Percentiles rank a stretch among this genome's conserved stretches.
phyloP scores from a whole-genome alignment of 92 coral and sea anemone species.

The Epizoanthus scotinus region DNA sequence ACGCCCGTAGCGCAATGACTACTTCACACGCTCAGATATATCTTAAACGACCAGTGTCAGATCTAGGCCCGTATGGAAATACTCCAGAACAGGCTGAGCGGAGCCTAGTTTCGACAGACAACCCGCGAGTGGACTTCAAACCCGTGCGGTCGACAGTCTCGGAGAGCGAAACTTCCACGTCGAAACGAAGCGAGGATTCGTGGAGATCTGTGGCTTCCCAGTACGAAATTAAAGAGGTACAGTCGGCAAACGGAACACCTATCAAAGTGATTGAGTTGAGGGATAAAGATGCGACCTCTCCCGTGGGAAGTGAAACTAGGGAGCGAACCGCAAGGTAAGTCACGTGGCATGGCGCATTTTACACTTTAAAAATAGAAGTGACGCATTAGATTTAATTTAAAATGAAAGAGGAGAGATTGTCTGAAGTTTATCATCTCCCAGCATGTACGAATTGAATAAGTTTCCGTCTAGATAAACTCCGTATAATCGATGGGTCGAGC shows the following conservation, averaged over 20 bases:
- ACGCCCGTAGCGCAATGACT: conserved; percentile 87
- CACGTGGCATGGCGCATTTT: too few relatives aligned
- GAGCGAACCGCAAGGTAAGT: conserved; percentile 47
- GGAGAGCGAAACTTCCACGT: conserved; percentile 3
- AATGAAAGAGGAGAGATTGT: too few relatives aligned
- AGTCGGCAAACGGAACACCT: conserved; percentile 57
- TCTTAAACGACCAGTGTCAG: conserved; percentile 65
- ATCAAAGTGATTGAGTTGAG: conserved; percentile 81
- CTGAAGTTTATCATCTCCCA: too few relatives aligned
- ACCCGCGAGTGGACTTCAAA: conserved; percentile 17
- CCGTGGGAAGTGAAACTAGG: conserved; percentile 35
- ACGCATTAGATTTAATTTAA: too few relatives aligned
- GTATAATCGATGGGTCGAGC: too few relatives aligned
- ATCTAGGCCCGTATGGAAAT: conserved; percentile 38
- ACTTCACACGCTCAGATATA: conserved; percentile 68
- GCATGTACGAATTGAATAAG: too few relatives aligned
- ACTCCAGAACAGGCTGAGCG: conserved; percentile 5
- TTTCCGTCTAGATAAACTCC: too few relatives aligned
- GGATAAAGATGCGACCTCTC: conserved; percentile 43
- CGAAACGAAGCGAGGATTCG: conserved; percentile 46
- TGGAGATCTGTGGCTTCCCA: conserved; percentile 35
- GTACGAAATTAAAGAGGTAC: conserved; percentile 66
- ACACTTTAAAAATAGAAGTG: too few relatives aligned
- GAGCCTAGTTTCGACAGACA: background rate
- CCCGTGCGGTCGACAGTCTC: background rate